Evolutionary conservation across 1,140 invertebrate species (phyloP).

Genomic region (Cydia fagiglandana): DNA sequence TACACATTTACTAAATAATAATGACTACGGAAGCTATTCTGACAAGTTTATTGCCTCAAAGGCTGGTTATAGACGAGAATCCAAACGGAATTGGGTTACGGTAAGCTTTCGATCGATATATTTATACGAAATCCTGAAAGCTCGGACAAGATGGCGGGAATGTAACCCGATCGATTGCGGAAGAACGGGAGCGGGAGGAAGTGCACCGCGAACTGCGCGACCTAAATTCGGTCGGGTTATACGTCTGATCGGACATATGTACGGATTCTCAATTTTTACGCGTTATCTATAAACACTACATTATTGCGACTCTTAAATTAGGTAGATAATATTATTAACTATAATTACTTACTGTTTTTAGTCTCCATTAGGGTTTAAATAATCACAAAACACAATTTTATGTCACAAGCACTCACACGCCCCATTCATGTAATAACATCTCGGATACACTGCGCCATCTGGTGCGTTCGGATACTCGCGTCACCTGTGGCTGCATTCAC

Average conservation of each 20-base stretch:
- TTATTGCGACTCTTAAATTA: slow-evolving; percentile 44
- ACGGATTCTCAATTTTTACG: slow-evolving; percentile 66
- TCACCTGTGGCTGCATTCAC: slow-evolving; percentile 67
- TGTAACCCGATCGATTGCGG: slow-evolving; percentile 58
- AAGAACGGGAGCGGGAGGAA: slow-evolving; percentile 52
- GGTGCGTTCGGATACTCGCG: slow-evolving; percentile 51
- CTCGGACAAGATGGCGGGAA: slow-evolving; percentile 75
- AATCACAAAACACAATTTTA: slow-evolving; percentile 75
- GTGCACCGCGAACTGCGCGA: slow-evolving; percentile 55
- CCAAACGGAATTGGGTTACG: slow-evolving; percentile 59
- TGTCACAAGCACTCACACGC: slow-evolving; percentile 77
- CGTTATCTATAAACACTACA: slow-evolving; percentile 53
- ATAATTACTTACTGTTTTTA: slow-evolving; percentile 63
- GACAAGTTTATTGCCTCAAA: slow-evolving; percentile 28
- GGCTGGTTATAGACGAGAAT: slow-evolving; percentile 42
- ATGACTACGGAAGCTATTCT: not conserved
- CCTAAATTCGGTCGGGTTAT: slow-evolving; percentile 70
- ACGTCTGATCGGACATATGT: slow-evolving; percentile 74
- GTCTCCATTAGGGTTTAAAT: slow-evolving; percentile 59
- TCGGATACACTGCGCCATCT: slow-evolving; percentile 77
- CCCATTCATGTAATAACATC: slow-evolving; percentile 76
- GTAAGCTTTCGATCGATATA: slow-evolving; percentile 69
- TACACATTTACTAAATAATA: slow-evolving; percentile 32
- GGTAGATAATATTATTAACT: slow-evolving; percentile 41
- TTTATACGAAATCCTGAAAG: slow-evolving; percentile 73